These are phyloP conservation scores for Psittacula derbiana DNA, from an alignment of 2,797 vertebrate genomes.

Conservation along the genomic window DNA sequence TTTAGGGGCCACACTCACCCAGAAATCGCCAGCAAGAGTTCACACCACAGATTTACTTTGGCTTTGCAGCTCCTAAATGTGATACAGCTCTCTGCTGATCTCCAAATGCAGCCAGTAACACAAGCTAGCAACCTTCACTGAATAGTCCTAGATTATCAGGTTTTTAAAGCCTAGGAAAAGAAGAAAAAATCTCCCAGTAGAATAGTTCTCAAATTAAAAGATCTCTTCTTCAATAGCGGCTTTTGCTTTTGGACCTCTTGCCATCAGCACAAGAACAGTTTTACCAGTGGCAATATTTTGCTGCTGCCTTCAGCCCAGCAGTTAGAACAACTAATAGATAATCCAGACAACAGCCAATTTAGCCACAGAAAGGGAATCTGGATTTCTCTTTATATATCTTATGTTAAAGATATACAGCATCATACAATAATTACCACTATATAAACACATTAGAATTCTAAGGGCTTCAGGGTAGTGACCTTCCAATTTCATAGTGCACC, in stretches of 20 bases:
- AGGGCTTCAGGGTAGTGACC: background rate
- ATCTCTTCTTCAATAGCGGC: background rate
- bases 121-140: background rate
- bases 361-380: background rate
- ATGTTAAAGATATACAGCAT: background rate
- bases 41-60: background rate
- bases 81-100: background rate
- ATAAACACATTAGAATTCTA: background rate
- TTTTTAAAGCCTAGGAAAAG: background rate
- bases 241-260: background rate
- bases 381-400: background rate
- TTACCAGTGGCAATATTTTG: slow-evolving; percentile 14
- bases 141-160: background rate
- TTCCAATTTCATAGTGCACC: background rate
- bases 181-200: background rate
- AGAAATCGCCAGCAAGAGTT: background rate
- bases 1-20: background rate
- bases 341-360: background rate
- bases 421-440: background rate
- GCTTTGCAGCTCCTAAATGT: background rate
- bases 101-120: background rate
- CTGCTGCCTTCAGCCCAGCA: slow-evolving; percentile 10
- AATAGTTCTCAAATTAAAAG: background rate
- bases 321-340: slow-evolving; percentile 22
- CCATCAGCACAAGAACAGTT: background rate